phyloP scores from a whole-genome alignment of 2,888 invertebrate genomes.

The Xestia ashworthii region DNA sequence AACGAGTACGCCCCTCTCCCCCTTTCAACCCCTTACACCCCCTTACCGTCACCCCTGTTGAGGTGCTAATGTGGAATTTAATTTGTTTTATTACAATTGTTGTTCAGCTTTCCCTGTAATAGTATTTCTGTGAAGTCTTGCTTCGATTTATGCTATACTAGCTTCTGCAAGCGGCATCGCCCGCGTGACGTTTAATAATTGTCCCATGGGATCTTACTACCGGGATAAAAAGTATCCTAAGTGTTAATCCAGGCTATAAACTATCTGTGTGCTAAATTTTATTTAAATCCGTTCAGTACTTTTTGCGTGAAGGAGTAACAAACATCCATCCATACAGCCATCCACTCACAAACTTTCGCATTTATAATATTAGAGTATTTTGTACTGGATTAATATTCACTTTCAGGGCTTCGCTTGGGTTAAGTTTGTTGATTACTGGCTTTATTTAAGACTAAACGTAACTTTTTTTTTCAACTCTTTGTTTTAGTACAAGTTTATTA shows the following conservation, averaged over 20 bases:
- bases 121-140: conserved; percentile 30
- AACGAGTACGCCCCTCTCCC: conserved; percentile 6
- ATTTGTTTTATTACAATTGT: conserved; percentile 64
- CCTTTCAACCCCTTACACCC: not conserved
- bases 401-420: not conserved
- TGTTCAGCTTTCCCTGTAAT: conserved; percentile 35
- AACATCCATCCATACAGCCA: no score
- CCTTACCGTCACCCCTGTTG: not conserved
- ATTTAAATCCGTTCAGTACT: not conserved
- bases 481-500: not conserved
- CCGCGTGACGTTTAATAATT: no score
- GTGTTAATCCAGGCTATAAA: no score
- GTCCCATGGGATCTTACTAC: no score
- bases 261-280: no score
- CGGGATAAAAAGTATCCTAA: no score
- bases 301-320: no score
- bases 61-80: conserved; percentile 65
- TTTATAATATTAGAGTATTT: not conserved
- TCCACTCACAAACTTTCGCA: no score
- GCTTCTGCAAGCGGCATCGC: no score
- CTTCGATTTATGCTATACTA: conserved; percentile 39
- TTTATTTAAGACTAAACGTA: not conserved
- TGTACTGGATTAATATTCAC: not conserved
- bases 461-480: not conserved
- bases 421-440: not conserved